Conservation (phyloP, 23 tunicate genomes). For the Corella eumyota region DNA sequence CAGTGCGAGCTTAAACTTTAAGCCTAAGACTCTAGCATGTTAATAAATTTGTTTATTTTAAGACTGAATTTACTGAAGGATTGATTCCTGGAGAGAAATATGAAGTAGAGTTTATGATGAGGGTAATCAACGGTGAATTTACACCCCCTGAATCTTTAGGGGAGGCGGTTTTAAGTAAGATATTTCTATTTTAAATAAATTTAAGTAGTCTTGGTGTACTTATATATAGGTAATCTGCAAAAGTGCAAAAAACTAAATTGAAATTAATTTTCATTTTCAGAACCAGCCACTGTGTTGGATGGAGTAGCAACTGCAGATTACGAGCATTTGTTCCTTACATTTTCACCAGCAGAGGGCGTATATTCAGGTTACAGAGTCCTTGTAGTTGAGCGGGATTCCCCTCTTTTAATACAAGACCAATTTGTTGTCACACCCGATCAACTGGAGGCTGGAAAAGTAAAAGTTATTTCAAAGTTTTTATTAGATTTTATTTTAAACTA, state of each 20-base stretch:
- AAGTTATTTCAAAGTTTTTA: too few species aligned
- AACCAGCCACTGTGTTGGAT: constrained; percentile 18
- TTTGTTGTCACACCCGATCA: not conserved
- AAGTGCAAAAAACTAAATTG: too few species aligned
- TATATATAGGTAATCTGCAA: too few species aligned
- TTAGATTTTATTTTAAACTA: too few species aligned
- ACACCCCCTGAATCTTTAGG: constrained; percentile 17
- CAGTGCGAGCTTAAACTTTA: too few species aligned
- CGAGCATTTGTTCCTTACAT: constrained; percentile 3
- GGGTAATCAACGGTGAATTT: too few species aligned
- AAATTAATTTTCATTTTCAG: constrained; percentile 3
- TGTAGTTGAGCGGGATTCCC: not conserved
- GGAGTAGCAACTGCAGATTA: constrained; percentile 2
- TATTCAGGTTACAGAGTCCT: constrained; percentile 25
- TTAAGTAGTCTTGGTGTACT: too few species aligned
- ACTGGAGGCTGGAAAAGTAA: constrained; percentile 16
- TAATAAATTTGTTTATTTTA: not conserved
- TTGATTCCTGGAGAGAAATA: constrained; percentile 30
- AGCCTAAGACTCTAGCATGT: not conserved
- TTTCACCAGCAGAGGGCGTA: constrained; percentile 20
- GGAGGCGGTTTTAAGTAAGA: constrained; percentile 24
- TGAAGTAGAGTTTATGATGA: too few species aligned
- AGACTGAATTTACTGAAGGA: constrained; percentile 39
- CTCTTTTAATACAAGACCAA: constrained; percentile 2
- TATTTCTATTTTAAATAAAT: too few species aligned